Conservation (phyloP, 2,113 vertebrate species). For the Aleadryas rufinucha region DNA sequence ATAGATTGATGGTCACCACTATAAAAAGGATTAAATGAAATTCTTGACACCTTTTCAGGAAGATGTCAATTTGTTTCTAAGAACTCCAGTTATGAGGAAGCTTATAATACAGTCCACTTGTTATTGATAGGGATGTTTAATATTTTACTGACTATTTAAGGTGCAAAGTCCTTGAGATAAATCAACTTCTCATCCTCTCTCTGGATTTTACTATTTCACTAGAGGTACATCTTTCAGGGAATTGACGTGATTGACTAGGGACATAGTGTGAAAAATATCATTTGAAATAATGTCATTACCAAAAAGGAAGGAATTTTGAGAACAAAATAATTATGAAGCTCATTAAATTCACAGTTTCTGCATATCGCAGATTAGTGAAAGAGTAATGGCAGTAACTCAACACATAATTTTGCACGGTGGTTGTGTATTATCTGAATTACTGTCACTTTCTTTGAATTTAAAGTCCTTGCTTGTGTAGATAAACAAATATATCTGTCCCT, state of each 20-base stretch:
- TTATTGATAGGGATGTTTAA: conserved; percentile 55
- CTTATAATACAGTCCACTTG: conserved; percentile 30
- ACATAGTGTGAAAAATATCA: not conserved
- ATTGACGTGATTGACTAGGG: conserved; percentile 10
- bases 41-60: conserved; percentile 30
- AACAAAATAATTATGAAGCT: conserved; percentile 51
- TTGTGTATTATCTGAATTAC: conserved; percentile 31
- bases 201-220: not conserved
- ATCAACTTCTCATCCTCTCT: conserved; percentile 13
- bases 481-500: conserved; percentile 39
- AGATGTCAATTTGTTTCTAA: conserved; percentile 41
- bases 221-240: not conserved
- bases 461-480: not conserved
- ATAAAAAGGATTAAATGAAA: conserved; percentile 36
- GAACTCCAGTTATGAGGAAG: conserved; percentile 14
- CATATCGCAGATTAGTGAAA: conserved; percentile 45
- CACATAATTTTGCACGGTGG: conserved; percentile 28
- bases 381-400: conserved; percentile 27
- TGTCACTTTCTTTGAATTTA: conserved; percentile 33
- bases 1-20: not conserved
- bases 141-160: conserved; percentile 59
- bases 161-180: conserved; percentile 55
- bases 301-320: conserved; percentile 28
- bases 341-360: conserved; percentile 41
- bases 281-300: conserved; percentile 37